Evolutionary conservation across 2,113 vertebrate species (phyloP).

Genomic region (Phocoena phocoena): DNA sequence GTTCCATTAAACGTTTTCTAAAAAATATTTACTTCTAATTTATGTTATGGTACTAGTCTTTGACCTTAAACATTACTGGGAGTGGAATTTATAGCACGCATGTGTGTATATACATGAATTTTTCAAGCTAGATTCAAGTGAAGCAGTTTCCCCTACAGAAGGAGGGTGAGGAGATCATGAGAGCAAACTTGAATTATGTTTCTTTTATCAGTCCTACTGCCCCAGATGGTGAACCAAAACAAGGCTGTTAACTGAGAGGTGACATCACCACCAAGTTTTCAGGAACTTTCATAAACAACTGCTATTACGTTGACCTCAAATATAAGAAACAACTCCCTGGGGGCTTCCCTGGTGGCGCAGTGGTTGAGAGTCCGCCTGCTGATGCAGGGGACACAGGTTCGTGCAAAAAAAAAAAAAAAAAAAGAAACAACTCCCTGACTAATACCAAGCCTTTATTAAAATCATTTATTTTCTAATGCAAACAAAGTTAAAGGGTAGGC

Average conservation of each 20-base stretch:
- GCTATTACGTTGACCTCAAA: constrained; percentile 81
- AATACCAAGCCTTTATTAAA: constrained; percentile 75
- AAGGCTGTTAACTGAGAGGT: constrained; percentile 81
- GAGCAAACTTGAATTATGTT: constrained; percentile 81
- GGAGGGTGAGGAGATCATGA: constrained; percentile 68
- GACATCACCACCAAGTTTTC: constrained; percentile 85
- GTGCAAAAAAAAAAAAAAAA: too few relatives aligned
- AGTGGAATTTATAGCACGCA: constrained; percentile 40
- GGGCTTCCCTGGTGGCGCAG: too few relatives aligned
- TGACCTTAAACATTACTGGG: constrained; percentile 2
- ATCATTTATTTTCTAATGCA: constrained; percentile 43
- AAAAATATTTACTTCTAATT: neutral
- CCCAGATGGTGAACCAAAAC: constrained; percentile 78
- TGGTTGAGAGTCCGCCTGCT: too few relatives aligned
- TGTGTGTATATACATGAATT: constrained; percentile 80
- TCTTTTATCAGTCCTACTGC: constrained; percentile 76
- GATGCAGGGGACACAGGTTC: too few relatives aligned
- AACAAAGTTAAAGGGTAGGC: neutral
- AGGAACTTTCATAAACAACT: constrained; percentile 86
- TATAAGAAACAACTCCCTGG: constrained; percentile 82
- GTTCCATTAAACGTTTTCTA: neutral
- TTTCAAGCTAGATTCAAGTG: constrained; percentile 71
- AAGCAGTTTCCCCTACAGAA: constrained; percentile 75
- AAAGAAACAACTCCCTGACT: constrained; percentile 80
- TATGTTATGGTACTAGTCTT: neutral